Evolutionary conservation across 2,113 vertebrate genomes (phyloP).

Genomic region (Erythrocercus mccallii): DNA sequence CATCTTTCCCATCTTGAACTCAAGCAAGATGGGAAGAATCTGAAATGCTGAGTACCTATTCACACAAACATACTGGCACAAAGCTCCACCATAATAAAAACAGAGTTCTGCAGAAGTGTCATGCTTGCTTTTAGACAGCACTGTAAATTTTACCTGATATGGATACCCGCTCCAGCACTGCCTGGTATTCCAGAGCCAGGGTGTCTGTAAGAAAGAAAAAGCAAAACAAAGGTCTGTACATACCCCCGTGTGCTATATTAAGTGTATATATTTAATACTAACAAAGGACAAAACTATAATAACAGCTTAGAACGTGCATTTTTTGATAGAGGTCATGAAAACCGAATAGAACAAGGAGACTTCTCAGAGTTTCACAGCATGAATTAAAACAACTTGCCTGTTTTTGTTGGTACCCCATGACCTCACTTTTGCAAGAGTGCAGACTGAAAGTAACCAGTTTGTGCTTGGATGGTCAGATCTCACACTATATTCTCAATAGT

Average conservation of each 20-base stretch:
- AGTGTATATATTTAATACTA: background rate
- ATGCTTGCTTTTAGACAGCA: background rate
- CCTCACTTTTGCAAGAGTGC: background rate
- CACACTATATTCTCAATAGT: background rate
- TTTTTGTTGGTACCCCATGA: background rate
- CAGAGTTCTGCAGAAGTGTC: background rate
- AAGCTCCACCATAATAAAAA: background rate
- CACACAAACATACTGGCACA: background rate
- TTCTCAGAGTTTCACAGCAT: background rate
- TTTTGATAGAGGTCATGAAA: background rate
- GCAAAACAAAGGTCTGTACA: background rate
- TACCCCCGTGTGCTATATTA: background rate
- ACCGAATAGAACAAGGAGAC: background rate
- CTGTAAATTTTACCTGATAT: conserved; percentile 84
- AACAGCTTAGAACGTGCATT: background rate
- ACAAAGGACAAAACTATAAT: background rate
- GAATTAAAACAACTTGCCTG: background rate
- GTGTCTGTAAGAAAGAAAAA: conserved; percentile 71
- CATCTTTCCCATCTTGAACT: background rate
- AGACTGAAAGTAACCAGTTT: background rate
- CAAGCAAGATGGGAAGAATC: background rate
- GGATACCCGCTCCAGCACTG: conserved; percentile 98
- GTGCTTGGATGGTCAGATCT: background rate
- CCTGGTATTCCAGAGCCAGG: conserved; percentile 95
- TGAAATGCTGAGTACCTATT: background rate